These are phyloP conservation scores for Gadus chalcogrammus DNA, from an alignment of 2,113 vertebrate genomes.

Conservation along the genomic window DNA sequence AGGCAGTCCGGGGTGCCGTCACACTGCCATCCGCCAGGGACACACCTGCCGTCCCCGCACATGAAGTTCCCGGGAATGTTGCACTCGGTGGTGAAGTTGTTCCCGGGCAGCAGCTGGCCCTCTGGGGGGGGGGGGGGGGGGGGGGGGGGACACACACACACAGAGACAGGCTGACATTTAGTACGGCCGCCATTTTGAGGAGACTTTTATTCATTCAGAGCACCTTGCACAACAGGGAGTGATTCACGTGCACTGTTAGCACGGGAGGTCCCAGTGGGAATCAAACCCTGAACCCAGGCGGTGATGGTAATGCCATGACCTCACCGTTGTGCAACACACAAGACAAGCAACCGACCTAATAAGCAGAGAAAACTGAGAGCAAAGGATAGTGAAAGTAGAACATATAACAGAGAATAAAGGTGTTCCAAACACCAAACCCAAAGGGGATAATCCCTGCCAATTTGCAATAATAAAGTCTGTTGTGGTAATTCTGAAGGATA, in stretches of 20 bases:
- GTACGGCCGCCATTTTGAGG: too few species aligned
- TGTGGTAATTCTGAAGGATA: constrained; percentile 26
- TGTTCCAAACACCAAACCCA: not conserved
- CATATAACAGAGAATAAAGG: too few species aligned
- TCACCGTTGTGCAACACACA: not conserved
- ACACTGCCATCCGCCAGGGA: constrained; percentile 90
- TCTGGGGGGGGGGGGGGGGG: too few species aligned
- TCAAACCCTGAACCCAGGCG: too few species aligned
- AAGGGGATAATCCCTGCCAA: not conserved
- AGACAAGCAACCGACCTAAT: not conserved
- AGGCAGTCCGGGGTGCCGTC: constrained; percentile 90
- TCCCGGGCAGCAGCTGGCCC: constrained; percentile 90
- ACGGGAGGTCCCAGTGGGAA: too few species aligned
- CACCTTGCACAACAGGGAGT: too few species aligned
- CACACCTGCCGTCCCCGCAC: constrained; percentile 90
- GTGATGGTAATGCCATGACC: too few species aligned
- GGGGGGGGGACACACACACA: not conserved
- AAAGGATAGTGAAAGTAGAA: too few species aligned
- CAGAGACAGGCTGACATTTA: not conserved
- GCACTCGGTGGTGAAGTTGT: constrained; percentile 94
- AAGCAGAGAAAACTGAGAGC: not conserved
- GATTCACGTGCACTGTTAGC: too few species aligned
- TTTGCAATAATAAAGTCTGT: not conserved
- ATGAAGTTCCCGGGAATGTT: constrained; percentile 97
- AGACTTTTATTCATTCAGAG: too few species aligned